A percentile compares a stretch with the other conserved stretches of the same genome.
phyloP scores from a whole-genome alignment of 2,113 vertebrate species.

The Sinocyclocheilus grahami region DNA sequence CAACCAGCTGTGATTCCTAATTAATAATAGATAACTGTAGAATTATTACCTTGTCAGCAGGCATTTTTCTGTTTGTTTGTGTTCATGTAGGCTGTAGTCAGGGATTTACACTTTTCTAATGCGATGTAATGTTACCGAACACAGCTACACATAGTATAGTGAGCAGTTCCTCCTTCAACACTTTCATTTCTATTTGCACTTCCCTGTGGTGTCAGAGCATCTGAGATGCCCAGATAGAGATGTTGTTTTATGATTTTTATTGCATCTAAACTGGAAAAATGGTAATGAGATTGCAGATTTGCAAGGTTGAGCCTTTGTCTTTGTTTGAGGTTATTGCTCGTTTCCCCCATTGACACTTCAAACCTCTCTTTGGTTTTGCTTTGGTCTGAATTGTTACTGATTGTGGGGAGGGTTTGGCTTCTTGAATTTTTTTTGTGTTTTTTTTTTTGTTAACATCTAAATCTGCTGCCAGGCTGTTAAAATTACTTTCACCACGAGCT shows the following conservation, averaged over 20 bases:
- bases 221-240: background rate
- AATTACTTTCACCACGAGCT: background rate
- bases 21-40: constrained; percentile 46
- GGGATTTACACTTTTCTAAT: constrained; percentile 10
- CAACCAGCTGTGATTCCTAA: constrained; percentile 11
- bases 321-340: constrained; percentile 2
- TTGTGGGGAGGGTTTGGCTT: background rate
- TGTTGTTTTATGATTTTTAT: constrained; percentile 15
- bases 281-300: constrained; percentile 18
- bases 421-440: background rate
- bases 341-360: constrained; percentile 15
- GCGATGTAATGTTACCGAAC: no score
- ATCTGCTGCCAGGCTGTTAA: background rate
- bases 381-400: constrained; percentile 13
- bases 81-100: background rate
- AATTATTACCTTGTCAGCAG: constrained; percentile 39
- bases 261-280: constrained; percentile 9
- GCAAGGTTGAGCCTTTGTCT: background rate
- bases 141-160: background rate
- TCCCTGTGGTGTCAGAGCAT: constrained; percentile 17
- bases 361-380: constrained; percentile 15
- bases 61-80: background rate
- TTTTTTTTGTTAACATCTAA: background rate
- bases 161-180: background rate
- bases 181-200: constrained; percentile 9